phyloP scores from a whole-genome alignment of 2,797 vertebrate genomes.

The Lerista edwardsae region DNA sequence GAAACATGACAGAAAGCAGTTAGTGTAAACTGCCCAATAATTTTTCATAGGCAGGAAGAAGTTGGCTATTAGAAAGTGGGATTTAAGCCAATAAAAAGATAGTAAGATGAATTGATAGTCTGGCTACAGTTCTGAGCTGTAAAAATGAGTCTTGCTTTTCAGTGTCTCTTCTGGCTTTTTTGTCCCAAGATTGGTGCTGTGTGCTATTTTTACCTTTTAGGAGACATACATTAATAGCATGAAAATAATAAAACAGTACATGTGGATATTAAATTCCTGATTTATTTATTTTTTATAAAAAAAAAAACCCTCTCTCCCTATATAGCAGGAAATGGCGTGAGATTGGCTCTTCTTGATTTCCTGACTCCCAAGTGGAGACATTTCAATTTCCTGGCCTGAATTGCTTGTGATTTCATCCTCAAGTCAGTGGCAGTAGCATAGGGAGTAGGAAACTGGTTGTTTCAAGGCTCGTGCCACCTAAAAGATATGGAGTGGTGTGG shows the following conservation, averaged over 20 bases:
- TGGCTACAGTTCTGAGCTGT: conserved; percentile 40
- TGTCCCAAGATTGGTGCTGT: not conserved
- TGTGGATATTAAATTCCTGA: not conserved
- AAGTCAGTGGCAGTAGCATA: not conserved
- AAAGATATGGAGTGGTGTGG: not conserved
- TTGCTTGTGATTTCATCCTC: not conserved
- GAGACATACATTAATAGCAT: not conserved
- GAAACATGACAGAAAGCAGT: conserved; percentile 67
- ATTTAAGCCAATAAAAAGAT: conserved; percentile 63
- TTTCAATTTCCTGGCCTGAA: not conserved
- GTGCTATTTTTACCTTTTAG: not conserved
- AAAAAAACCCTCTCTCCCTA: not conserved
- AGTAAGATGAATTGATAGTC: conserved; percentile 60
- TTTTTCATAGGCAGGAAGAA: conserved; percentile 65
- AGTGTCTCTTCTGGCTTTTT: not conserved
- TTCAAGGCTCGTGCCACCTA: not conserved
- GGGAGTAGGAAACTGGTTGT: not conserved
- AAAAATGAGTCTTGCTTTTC: conserved; percentile 48
- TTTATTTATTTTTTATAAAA: no score
- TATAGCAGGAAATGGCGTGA: not conserved
- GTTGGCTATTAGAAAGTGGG: conserved; percentile 45
- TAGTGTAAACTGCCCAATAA: conserved; percentile 71
- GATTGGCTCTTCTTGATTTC: not conserved
- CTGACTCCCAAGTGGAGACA: not conserved
- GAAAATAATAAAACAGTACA: not conserved